Conservation (phyloP, 1,140 invertebrate genomes). For the Heliconius himera region DNA sequence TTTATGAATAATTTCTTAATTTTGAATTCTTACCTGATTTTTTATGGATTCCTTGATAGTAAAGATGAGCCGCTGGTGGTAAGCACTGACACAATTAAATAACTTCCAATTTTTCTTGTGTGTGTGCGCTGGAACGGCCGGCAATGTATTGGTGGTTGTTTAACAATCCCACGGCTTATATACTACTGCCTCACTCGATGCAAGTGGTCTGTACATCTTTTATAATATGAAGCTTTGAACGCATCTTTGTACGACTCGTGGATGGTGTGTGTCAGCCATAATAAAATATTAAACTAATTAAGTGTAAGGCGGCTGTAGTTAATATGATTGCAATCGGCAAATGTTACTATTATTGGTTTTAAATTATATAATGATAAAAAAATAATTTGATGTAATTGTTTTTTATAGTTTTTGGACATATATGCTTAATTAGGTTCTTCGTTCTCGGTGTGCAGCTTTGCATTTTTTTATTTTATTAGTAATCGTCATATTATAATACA, state of each 20-base stretch:
- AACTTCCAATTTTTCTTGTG: conserved; percentile 53
- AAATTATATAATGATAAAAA: not conserved
- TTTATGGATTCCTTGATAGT: conserved; percentile 56
- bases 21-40: conserved; percentile 55
- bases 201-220: conserved; percentile 53
- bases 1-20: not conserved
- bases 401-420: not conserved
- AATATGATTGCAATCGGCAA: not conserved
- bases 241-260: conserved; percentile 42
- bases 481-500: no score
- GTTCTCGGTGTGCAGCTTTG: not conserved
- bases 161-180: conserved; percentile 70
- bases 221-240: conserved; percentile 37
- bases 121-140: conserved; percentile 67
- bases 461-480: not conserved
- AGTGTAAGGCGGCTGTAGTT: not conserved
- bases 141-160: conserved; percentile 70
- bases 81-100: conserved; percentile 71
- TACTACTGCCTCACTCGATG: conserved; percentile 60
- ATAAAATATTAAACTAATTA: conserved; percentile 27
- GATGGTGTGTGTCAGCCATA: conserved; percentile 22
- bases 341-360: conserved; percentile 3
- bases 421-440: not conserved
- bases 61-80: conserved; percentile 42
- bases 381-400: not conserved